Base-by-base conservation (phyloP, 2,113 vertebrate genomes). In the Lasiurus cinereus region DNA sequence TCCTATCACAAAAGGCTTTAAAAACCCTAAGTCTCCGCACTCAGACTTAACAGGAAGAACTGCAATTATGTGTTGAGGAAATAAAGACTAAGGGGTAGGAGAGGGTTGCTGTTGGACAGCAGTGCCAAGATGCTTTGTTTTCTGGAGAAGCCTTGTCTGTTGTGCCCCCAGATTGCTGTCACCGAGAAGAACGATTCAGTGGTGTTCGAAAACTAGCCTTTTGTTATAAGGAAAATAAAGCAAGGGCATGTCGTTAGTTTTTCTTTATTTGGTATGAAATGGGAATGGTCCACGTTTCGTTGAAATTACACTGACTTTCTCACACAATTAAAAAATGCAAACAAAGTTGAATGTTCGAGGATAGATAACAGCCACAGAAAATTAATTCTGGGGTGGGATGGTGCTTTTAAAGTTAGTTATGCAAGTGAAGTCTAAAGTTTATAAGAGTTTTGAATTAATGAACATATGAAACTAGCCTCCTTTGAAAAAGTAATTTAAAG, bases 231-330 rank as follows among this genome's bases (percentile, higher is more conserved):
- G 36, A 91, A 94, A 82, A 50, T 8, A 67, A 88, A 86, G 19
- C 69, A 56, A 10, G 79, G 46, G 21, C 15, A 18, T 76, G 27
- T 56, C 31, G 1, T 88, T 94, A 80, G 48, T 52, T 84, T 90
- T 90, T 50, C 29, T 83, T 74, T 94, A 43, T 83, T 88, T 92
- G n/a, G 19, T 86, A 76, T 85, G 27, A 96, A 93, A 86, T 87
- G 48, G 21, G 33, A 91, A 88, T 83, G 73, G 91, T 66, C 39
- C 27, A 89, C 46, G 1, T 50, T 48, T 84, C 13, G 5, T 0
- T 90, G 83, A 86, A 91, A 83, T 92, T 79, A 74, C 62, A 93
- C 7, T 50, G 66, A 72, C 62, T 82, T 87, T 16, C 2, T 1
- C 8, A 70, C 4, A 72, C 9, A 67, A 74, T 79, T 93, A 46